Evolutionary conservation across 92 coral and sea anemone species (phyloP).

Genomic region (Palythoa grandis): DNA sequence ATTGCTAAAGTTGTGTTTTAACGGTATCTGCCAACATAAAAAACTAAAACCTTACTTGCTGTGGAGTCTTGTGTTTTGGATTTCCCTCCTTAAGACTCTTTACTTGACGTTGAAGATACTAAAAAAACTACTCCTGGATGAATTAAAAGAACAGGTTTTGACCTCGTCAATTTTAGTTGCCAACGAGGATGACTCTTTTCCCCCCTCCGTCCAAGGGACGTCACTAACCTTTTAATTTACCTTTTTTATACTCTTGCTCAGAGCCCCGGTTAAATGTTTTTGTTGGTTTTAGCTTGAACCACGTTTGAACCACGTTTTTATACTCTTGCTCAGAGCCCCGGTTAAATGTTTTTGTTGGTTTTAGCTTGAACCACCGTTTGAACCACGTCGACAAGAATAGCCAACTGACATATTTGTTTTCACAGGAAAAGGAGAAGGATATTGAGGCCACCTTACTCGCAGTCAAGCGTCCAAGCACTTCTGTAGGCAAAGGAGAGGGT

Average conservation of each 20-base stretch:
- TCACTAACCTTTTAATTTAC: not conserved
- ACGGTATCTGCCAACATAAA: not conserved
- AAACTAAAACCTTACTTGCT: not conserved
- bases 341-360: no score
- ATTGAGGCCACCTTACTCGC: conserved; percentile 70
- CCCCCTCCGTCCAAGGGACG: no score
- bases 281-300: not conserved
- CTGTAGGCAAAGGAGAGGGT: conserved; percentile 45
- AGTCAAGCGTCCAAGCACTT: conserved; percentile 38
- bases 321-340: no score
- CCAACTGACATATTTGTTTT: conserved; percentile 3
- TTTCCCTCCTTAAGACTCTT: no score
- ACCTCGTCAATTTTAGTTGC: not conserved
- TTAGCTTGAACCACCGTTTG: not conserved
- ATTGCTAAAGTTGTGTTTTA: no score
- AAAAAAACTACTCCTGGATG: no score
- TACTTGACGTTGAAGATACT: no score
- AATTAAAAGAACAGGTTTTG: not conserved
- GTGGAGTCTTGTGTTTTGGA: not conserved
- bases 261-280: no score
- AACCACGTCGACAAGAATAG: not conserved
- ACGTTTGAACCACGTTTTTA: no score
- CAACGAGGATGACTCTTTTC: not conserved
- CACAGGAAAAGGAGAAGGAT: conserved; percentile 75
- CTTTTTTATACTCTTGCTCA: not conserved